phyloP scores from a whole-genome alignment of 2,797 vertebrate species.

The Todus mexicanus region DNA sequence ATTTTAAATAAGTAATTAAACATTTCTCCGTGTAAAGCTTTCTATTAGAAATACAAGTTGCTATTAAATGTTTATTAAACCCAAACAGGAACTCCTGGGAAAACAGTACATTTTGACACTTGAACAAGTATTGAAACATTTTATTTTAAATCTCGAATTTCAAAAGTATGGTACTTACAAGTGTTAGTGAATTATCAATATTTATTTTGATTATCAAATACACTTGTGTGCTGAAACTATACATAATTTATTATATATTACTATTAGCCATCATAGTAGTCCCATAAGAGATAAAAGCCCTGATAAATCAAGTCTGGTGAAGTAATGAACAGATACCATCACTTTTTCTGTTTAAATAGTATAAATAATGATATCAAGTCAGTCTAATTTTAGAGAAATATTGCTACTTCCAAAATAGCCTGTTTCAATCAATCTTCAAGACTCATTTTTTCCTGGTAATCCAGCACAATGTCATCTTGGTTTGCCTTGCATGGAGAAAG shows the following conservation, averaged over 20 bases:
- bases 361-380: neutral
- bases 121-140: neutral
- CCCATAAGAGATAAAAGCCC: neutral
- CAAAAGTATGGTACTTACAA: neutral
- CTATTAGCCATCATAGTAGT: conserved; percentile 2
- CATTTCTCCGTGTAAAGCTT: neutral
- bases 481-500: neutral
- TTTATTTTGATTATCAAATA: conserved; percentile 10
- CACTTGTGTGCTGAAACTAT: neutral
- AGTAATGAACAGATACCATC: neutral
- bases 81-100: neutral
- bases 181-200: neutral
- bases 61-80: neutral
- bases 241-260: conserved; percentile 13
- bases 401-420: neutral
- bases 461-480: neutral
- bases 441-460: neutral
- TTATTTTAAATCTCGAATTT: neutral
- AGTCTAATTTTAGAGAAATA: neutral
- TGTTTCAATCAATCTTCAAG: neutral
- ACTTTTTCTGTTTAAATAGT: neutral
- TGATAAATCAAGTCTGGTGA: conserved; percentile 6
- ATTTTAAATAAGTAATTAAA: neutral
- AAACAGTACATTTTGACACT: neutral
- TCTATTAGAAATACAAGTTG: neutral